Conservation (phyloP, 35 echinoderm and acorn worm genomes). For the Lytechinus variegatus region DNA sequence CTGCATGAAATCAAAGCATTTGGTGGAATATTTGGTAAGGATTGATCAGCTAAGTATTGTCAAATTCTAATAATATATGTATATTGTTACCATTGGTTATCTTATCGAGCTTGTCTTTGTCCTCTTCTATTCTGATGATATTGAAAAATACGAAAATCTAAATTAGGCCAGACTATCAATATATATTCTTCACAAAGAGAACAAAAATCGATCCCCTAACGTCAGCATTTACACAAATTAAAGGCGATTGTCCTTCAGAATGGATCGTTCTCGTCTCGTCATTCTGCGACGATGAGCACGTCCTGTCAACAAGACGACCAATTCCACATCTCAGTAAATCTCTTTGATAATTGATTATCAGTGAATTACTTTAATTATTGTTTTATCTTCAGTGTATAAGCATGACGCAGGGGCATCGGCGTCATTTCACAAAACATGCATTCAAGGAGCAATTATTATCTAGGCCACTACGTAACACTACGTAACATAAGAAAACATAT, state of each 20-base stretch:
- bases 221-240: neutral
- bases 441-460: neutral
- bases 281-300: neutral
- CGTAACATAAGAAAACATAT: no score
- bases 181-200: neutral
- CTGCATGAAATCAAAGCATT: no score
- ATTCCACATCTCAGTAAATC: neutral
- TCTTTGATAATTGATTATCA: neutral
- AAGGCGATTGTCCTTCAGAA: neutral
- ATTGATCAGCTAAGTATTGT: neutral
- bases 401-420: neutral
- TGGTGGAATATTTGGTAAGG: no score
- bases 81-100: neutral
- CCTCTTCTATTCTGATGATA: neutral
- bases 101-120: neutral
- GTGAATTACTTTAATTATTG: neutral
- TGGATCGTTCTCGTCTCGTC: neutral
- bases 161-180: neutral
- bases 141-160: neutral
- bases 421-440: neutral
- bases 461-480: no score
- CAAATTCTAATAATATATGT: neutral
- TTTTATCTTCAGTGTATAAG: neutral
- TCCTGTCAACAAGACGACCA: neutral
- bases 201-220: neutral